Conservation (phyloP, 2,113 vertebrate species). For the Chaetops frenatus region DNA sequence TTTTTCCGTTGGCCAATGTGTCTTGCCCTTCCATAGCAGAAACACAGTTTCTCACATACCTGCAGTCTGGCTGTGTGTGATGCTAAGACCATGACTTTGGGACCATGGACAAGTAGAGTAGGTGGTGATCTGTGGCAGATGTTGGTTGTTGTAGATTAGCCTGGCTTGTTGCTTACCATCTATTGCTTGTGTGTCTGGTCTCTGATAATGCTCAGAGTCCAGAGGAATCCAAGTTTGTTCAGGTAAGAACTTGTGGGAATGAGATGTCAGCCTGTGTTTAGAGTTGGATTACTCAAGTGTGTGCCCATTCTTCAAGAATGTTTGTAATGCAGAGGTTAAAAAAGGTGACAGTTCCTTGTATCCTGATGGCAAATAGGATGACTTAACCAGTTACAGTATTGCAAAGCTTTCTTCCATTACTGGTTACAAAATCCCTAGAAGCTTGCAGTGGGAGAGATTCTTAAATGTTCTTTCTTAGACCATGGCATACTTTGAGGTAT, state of each 20-base stretch:
- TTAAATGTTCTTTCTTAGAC: not conserved
- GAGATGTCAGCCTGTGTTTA: not conserved
- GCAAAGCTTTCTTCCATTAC: not conserved
- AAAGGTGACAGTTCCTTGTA: not conserved
- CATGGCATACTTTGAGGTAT: fast-evolving
- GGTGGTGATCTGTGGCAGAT: not conserved
- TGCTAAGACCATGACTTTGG: not conserved
- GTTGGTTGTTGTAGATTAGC: not conserved
- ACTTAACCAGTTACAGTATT: not conserved
- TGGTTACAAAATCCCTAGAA: not conserved
- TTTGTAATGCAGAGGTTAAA: not conserved
- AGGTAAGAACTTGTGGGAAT: not conserved
- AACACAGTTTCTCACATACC: not conserved
- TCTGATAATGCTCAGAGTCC: not conserved
- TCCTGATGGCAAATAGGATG: not conserved
- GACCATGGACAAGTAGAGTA: not conserved
- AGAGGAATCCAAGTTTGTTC: not conserved
- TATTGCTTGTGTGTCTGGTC: not conserved
- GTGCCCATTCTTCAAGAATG: not conserved
- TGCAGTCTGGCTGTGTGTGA: not conserved
- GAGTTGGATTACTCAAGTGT: not conserved
- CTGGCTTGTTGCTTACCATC: not conserved
- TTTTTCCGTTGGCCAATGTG: not conserved
- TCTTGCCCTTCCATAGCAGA: not conserved
- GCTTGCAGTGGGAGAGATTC: not conserved